phyloP scores from a whole-genome alignment of 2,888 invertebrate species.

The Pachymerium ferrugineum region DNA sequence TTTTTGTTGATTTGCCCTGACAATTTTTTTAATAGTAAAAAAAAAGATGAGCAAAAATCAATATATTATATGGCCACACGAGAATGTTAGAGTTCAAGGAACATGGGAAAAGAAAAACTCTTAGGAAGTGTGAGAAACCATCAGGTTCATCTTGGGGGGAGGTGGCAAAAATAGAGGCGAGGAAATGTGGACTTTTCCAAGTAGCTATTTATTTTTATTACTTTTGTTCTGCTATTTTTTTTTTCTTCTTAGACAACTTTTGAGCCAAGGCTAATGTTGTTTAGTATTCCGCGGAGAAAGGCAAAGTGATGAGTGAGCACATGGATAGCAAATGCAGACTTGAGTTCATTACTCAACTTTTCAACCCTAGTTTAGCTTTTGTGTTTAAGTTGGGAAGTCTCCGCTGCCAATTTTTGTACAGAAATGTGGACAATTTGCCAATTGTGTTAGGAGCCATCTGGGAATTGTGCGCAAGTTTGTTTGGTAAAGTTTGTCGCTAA shows the following conservation, averaged over 20 bases:
- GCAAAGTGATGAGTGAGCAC: constrained; percentile 2
- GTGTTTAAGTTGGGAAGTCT: neutral
- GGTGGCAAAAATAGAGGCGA: neutral
- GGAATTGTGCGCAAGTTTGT: no score
- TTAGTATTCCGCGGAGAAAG: neutral
- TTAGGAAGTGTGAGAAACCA: neutral
- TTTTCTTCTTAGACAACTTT: no score
- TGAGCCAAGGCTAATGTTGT: neutral
- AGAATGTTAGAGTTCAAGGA: neutral
- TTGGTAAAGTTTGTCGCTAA: no score
- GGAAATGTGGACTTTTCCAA: neutral
- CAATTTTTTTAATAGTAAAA: neutral
- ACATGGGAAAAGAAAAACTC: neutral
- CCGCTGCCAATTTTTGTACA: neutral
- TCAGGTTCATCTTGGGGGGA: neutral
- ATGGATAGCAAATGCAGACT: neutral
- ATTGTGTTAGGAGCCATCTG: neutral
- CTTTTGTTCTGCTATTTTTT: neutral
- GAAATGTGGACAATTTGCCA: neutral
- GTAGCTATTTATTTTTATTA: neutral
- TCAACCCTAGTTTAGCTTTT: neutral
- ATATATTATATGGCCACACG: neutral
- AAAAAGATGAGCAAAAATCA: neutral
- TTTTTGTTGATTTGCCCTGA: neutral
- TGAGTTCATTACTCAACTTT: neutral